phyloP scores from a whole-genome alignment of 1,140 invertebrate species.

The Euglossa dilemma region DNA sequence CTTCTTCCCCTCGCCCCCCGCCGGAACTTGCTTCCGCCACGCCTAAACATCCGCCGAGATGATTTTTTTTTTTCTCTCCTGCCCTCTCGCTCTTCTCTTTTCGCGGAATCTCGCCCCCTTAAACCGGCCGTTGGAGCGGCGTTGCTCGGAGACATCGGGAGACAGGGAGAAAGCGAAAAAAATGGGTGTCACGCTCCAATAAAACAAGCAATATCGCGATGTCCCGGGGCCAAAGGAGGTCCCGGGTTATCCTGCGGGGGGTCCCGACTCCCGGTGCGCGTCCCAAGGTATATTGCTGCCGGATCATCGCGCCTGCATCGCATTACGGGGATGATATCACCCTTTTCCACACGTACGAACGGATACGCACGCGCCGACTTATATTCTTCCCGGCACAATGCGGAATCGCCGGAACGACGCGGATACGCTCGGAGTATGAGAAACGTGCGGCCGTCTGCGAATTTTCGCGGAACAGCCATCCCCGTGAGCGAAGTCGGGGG shows the following conservation, averaged over 20 bases:
- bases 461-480: slow-evolving; percentile 26
- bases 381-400: slow-evolving; percentile 64
- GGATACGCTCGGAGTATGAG: slow-evolving; percentile 22
- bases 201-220: slow-evolving; percentile 79
- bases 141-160: slow-evolving; percentile 8
- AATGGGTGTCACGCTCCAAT: slow-evolving; percentile 77
- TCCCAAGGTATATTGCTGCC: slow-evolving; percentile 74
- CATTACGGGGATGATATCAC: slow-evolving; percentile 79
- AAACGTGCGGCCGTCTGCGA: slow-evolving; percentile 30
- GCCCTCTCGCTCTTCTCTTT: background rate
- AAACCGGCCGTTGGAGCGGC: background rate
- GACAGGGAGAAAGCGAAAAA: slow-evolving; percentile 23
- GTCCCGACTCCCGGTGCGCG: slow-evolving; percentile 52
- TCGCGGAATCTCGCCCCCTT: slow-evolving; percentile 27
- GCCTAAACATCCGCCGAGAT: slow-evolving; percentile 66
- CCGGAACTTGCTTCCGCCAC: slow-evolving; percentile 43
- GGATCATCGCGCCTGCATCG: slow-evolving; percentile 78
- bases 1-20: slow-evolving; percentile 10
- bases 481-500: slow-evolving; percentile 4
- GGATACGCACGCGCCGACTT: slow-evolving; percentile 47
- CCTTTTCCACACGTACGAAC: slow-evolving; percentile 70
- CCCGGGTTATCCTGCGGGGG: slow-evolving; percentile 57
- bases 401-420: slow-evolving; percentile 46
- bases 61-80: slow-evolving; percentile 51
- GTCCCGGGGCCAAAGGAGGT: slow-evolving; percentile 71